These are phyloP conservation scores for Scaptomyza cyrtandrae DNA, from an alignment of 2,888 invertebrate genomes.

Conservation along the genomic window DNA sequence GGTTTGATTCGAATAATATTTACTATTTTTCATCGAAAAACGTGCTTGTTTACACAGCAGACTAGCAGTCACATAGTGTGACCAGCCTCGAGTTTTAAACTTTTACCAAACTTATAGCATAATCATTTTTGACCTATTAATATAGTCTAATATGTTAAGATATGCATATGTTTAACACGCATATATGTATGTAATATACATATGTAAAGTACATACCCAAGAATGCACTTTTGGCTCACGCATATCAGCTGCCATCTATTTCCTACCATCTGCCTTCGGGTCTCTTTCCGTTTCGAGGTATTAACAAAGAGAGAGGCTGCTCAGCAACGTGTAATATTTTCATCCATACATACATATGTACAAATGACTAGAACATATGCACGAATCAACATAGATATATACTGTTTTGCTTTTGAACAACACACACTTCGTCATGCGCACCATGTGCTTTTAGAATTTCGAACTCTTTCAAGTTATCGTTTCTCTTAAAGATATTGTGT, in stretches of 20 bases:
- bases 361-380: background rate
- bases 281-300: slow-evolving; percentile 21
- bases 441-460: slow-evolving; percentile 78
- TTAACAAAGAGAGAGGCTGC: slow-evolving; percentile 24
- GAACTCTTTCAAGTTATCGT: slow-evolving; percentile 24
- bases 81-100: slow-evolving; percentile 26
- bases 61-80: slow-evolving; percentile 30
- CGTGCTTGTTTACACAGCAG: slow-evolving; percentile 69
- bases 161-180: background rate
- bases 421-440: slow-evolving; percentile 76
- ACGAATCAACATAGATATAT: background rate
- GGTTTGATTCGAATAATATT: background rate
- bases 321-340: slow-evolving; percentile 46
- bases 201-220: background rate
- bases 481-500: slow-evolving; percentile 39
- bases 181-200: background rate
- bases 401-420: slow-evolving; percentile 14
- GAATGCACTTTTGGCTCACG: background rate
- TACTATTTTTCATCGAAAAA: slow-evolving; percentile 46
- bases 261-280: slow-evolving; percentile 34
- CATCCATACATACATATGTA: slow-evolving; percentile 1
- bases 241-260: slow-evolving; percentile 15
- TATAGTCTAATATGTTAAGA: background rate
- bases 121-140: background rate
- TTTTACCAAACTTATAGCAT: slow-evolving; percentile 4